Evolutionary conservation across 2,797 vertebrate species (phyloP), one percentile per base, ranked within the genome.

Genomic region (Fistularia commersonii): DNA sequence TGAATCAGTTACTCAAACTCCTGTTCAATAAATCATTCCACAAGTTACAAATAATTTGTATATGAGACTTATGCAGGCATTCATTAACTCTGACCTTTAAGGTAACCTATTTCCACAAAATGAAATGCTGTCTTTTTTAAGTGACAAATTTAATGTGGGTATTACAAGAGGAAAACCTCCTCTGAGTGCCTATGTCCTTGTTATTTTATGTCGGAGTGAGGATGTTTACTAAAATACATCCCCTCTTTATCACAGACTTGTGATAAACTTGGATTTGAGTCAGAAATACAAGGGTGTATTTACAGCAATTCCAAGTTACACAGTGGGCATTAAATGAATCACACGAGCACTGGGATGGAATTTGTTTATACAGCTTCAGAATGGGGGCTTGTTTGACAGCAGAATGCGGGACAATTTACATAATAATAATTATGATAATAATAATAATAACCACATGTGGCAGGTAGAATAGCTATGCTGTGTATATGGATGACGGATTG

Each of bases 301-400:
- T 79, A 79, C 40, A 61, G 48, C 59, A 46, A 74, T 62, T 54
- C 48, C 55, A 62, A 76, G 79, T 79, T 75, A 75, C 36, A 82
- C 57, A 66, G 65, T 50, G 32, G 48, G 41, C 68, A 76, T 66
- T 13, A 43, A 45, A 58, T 88, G 85, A 89, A 72, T 87, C 81
- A 86, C 42, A 4, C 4, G 4, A 8, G 32, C 48, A 47, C 58
- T 66, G 57, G 70, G 66, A 53, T 51, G 63, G 56, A 82, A 69
- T 54, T 55, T 74, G 86, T 85, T 87, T 86, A 85, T 64, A 85
- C 67, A 84, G 65, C 48, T 8, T 62, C 66, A 40, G 58, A 77
- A 74, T 54, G 43, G 45, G 32, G 50, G 48, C 4, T 12, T 66
- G 69, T 70, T 31, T 46, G 54, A 70, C 61, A 62, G 54, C 37